These are phyloP conservation scores for Chiloscyllium plagiosum DNA, from an alignment of 2,113 vertebrate species.

Conservation along the genomic window DNA sequence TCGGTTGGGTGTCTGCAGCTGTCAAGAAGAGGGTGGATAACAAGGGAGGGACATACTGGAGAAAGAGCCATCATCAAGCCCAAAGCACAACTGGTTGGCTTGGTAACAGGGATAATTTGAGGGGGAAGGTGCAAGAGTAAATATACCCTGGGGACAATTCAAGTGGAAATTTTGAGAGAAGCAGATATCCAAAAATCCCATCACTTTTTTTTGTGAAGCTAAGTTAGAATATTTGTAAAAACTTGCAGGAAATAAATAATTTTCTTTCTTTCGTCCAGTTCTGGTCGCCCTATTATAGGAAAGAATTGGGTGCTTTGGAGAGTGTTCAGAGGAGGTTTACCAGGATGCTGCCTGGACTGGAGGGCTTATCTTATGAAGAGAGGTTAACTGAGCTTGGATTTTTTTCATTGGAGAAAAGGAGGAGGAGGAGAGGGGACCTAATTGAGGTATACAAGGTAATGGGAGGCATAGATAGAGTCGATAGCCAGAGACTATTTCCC, in stretches of 20 bases:
- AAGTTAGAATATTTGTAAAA: not conserved
- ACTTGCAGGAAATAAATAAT: not conserved
- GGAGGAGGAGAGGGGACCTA: too few relatives aligned
- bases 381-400: too few relatives aligned
- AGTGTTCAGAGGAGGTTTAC: too few relatives aligned
- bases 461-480: too few relatives aligned
- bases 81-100: not conserved
- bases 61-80: not conserved
- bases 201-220: not conserved
- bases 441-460: too few relatives aligned
- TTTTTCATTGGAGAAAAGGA: too few relatives aligned
- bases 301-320: too few relatives aligned
- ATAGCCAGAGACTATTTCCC: too few relatives aligned
- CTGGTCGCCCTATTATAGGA: too few relatives aligned
- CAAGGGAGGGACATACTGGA: not conserved
- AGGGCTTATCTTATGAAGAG: too few relatives aligned
- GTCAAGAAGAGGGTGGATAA: not conserved
- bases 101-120: not conserved
- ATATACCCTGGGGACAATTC: not conserved
- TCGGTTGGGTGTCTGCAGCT: not conserved
- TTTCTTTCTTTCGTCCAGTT: not conserved
- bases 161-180: not conserved
- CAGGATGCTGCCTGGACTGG: too few relatives aligned
- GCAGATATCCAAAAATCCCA: not conserved
- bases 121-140: not conserved